Conservation (phyloP, 1,140 invertebrate species). For the Nasonia giraulti region DNA sequence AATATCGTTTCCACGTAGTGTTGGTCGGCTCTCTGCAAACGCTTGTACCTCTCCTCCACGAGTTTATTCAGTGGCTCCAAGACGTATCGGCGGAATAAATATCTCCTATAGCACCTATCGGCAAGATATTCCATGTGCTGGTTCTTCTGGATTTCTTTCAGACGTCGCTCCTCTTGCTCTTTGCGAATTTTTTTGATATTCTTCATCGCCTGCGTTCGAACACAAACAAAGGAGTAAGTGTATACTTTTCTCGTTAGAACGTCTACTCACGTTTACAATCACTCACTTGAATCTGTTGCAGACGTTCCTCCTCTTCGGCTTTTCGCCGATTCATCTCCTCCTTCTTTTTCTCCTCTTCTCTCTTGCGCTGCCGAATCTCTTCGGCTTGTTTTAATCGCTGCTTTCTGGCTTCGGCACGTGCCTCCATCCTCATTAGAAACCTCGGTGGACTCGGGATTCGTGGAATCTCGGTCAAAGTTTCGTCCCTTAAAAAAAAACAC, state of each 20-base stretch:
- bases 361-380: constrained; percentile 57
- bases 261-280: neutral
- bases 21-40: constrained; percentile 56
- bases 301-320: constrained; percentile 58
- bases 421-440: constrained; percentile 66
- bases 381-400: constrained; percentile 58
- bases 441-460: constrained; percentile 61
- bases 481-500: constrained; percentile 49
- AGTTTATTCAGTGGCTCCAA: constrained; percentile 61
- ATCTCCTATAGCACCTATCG: constrained; percentile 62
- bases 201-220: constrained; percentile 32
- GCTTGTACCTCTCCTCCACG: constrained; percentile 57
- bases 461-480: constrained; percentile 43
- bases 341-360: constrained; percentile 58
- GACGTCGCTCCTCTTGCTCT: constrained; percentile 62
- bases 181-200: constrained; percentile 62
- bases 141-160: constrained; percentile 59
- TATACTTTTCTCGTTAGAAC: neutral
- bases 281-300: constrained; percentile 53
- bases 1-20: constrained; percentile 57
- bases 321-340: constrained; percentile 56
- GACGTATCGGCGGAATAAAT: constrained; percentile 63
- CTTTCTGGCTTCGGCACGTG: constrained; percentile 59
- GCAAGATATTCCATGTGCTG: constrained; percentile 57
- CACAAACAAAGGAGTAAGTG: neutral